Base-by-base conservation (phyloP, 2,888 invertebrate genomes). In the Hedya salicella region DNA sequence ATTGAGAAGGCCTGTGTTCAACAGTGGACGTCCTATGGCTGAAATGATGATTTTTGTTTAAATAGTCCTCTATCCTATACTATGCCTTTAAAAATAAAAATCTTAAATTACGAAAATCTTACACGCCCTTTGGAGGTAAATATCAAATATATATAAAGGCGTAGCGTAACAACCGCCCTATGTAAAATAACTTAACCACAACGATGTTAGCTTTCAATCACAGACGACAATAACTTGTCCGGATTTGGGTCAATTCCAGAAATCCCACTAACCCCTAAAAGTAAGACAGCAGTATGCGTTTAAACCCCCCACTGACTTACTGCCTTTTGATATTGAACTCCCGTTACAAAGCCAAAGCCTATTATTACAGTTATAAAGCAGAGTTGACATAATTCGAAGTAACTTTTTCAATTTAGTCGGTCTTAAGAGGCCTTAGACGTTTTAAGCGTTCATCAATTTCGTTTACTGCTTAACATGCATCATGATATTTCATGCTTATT, bases 351-450 rank as follows among this genome's bases (percentile, higher is more conserved):
- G n/a, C 44, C 30, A 1, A 44, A 32, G 44, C 13, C 57, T 57
- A 44, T 56, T 57, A 46, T 57, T 46, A 30, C n/a, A 19, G 30
- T 8, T 32, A 32, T n/a, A 46, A 57, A 57, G 44, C 25, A 17
- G 40, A 54, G 42, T 57, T 57, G 44, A 19, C 57, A 57, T 32
- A 57, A 19, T 57, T 13, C 19, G n/a, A 30, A 46, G 16, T 46
- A 46, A 57, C 44, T 57, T 57, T 46, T 57, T 32, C 44, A 57
- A 57, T 44, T 46, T 44, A 17, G 13, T 21, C 13, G 13, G 46
- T n/a, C 46, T 25, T 25, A 25, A 25, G 25, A 25, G 25, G 25
- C 25, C 6, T 25, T 25, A 25, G 6, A 25, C 25, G 6, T 4
- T 25, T 25, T 4, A 25, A 25, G 6, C 25, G 25, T 6, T 25